Evolutionary conservation across 2,113 vertebrate genomes (phyloP).

Genomic region (Gasterosteus aculeatus): DNA sequence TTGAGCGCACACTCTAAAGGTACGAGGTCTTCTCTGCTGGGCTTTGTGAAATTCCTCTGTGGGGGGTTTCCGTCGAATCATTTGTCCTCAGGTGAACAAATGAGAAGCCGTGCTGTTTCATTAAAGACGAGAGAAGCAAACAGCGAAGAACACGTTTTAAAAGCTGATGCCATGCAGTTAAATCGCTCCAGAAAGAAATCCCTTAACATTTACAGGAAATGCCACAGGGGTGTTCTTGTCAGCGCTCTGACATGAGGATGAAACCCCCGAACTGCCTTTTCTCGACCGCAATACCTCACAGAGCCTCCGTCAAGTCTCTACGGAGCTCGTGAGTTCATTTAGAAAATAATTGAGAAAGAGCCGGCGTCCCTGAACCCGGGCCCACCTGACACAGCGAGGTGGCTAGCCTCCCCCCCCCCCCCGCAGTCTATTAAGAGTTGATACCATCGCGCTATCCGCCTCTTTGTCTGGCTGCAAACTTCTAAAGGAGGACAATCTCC

Average conservation of each 20-base stretch:
- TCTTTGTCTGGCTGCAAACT: slow-evolving; percentile 78
- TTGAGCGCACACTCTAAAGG: slow-evolving; percentile 22
- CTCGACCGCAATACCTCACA: slow-evolving; percentile 43
- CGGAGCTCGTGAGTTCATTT: slow-evolving; percentile 69
- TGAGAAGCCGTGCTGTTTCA: neutral
- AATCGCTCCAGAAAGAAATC: slow-evolving; percentile 19
- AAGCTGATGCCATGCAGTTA: neutral
- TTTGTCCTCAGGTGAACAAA: neutral
- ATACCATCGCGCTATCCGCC: slow-evolving; percentile 77
- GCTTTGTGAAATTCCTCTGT: neutral
- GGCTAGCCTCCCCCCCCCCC: slow-evolving; percentile 77
- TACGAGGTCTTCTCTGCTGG: slow-evolving; percentile 22
- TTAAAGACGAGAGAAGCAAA: neutral
- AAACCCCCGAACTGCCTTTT: slow-evolving; percentile 35
- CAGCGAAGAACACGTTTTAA: neutral
- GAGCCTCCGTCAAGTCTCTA: slow-evolving; percentile 49
- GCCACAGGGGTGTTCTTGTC: slow-evolving; percentile 29
- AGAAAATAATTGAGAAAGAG: slow-evolving; percentile 77
- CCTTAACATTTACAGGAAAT: slow-evolving; percentile 20
- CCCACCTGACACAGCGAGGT: slow-evolving; percentile 71
- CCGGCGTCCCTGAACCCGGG: slow-evolving; percentile 67
- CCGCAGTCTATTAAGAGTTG: slow-evolving; percentile 77
- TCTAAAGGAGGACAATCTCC: slow-evolving; percentile 79
- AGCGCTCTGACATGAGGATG: slow-evolving; percentile 44
- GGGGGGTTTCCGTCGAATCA: neutral